Evolutionary conservation across 2,113 vertebrate species (phyloP), one percentile per base, ranked within the genome.

Genomic region (Macroglossus sobrinus): DNA sequence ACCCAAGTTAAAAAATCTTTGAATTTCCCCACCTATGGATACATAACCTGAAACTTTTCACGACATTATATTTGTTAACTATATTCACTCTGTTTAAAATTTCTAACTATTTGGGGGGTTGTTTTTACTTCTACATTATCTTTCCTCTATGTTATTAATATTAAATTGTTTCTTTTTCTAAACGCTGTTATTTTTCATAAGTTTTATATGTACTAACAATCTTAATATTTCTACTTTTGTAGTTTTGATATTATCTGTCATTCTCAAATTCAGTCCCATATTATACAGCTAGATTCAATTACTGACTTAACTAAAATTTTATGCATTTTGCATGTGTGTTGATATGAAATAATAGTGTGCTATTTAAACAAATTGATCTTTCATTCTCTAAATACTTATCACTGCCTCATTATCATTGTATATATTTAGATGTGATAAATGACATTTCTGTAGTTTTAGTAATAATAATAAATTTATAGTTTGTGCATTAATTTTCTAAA

Each of bases 381-480:
- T 86, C 40, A 74, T 90, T 86, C 47, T 76, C 9, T 87, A 76
- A 86, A 93, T 89, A 53, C 43, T 84, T 91, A 69, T 57, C 7
- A 78, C 18, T 66, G 33, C 63, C 71, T 80, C 33, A 93, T 57
- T 69, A 43, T 18, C 18, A 80, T 57, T 85, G 12, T 91, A 95
- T 89, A 91, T 43, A 91, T 89, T 94, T 84, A 95, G 33, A 85
- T 55, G 43, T 82, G 55, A 28, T 43, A 84, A 57, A 16, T 57
- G 43, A 91, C 22, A 92, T 64, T 96, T 96, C n/a, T 85, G n/a
- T 66, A 93, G n/a, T 91, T 92, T 91, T 59, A 63, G 72, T 38
- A 50, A 78, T 45, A 87, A 38, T 38, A 95, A 64, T 75, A 14
- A 93, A 81, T 94, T 85, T 76, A 59, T 1, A 85, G 12, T 13